Evolutionary conservation across 2,888 invertebrate genomes (phyloP).

Genomic region (Cryptophagus acutangulus): DNA sequence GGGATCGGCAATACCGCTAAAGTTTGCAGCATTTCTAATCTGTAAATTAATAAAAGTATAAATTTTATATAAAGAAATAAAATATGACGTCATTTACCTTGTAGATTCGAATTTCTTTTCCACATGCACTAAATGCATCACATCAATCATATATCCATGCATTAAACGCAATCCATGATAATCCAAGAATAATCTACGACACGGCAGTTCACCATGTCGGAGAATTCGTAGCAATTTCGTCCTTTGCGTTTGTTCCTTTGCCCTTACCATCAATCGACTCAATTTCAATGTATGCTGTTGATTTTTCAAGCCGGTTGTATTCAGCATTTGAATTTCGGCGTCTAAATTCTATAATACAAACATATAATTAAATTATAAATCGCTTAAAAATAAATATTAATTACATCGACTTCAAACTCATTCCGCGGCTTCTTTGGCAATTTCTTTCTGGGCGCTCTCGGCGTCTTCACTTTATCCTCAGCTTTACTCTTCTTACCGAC

Average conservation of each 20-base stretch:
- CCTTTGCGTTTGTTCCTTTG: conserved; percentile 75
- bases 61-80: conserved; percentile 1
- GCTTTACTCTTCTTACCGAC: conserved; percentile 13
- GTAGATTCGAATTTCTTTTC: conserved; percentile 40
- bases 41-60: conserved; percentile 39
- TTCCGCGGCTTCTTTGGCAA: conserved; percentile 38
- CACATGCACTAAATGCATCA: conserved; percentile 46
- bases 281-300: conserved; percentile 84
- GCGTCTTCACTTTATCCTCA: conserved; percentile 21
- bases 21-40: conserved; percentile 71
- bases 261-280: conserved; percentile 88
- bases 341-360: conserved; percentile 58
- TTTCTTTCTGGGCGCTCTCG: conserved; percentile 9
- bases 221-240: conserved; percentile 72
- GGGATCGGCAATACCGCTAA: conserved; percentile 83
- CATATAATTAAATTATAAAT: conserved; percentile 58
- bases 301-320: conserved; percentile 76
- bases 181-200: conserved; percentile 81
- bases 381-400: conserved; percentile 6
- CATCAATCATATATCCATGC: conserved; percentile 89
- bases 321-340: conserved; percentile 80
- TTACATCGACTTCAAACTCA: conserved; percentile 57
- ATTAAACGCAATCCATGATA: conserved; percentile 88
- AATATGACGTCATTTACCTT: conserved; percentile 27
- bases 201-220: conserved; percentile 74